phyloP scores from a whole-genome alignment of 2,113 vertebrate genomes.

The Chelonoidis abingdonii region DNA sequence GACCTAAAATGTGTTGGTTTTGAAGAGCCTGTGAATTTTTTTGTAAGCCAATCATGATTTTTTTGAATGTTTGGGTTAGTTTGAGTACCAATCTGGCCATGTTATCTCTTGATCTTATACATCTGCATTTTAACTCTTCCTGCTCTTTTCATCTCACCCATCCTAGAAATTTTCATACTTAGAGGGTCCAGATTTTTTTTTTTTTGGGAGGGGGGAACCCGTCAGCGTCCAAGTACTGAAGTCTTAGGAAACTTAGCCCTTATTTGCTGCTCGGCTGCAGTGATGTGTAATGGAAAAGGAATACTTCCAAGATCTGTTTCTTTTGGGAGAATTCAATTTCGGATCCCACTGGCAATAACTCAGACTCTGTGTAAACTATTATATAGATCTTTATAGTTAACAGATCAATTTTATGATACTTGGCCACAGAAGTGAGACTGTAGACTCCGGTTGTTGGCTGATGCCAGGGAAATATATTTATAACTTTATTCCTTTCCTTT shows the following conservation, averaged over 20 bases:
- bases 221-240: not conserved
- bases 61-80: not conserved
- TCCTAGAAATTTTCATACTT: not conserved
- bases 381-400: conserved; percentile 65
- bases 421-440: conserved; percentile 57
- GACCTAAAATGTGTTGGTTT: not conserved
- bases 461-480: conserved; percentile 65
- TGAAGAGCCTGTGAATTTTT: not conserved
- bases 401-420: conserved; percentile 72
- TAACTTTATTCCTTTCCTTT: conserved; percentile 57
- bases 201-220: not conserved
- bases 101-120: not conserved
- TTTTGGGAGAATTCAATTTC: conserved; percentile 49
- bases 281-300: conserved; percentile 41
- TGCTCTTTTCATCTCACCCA: not conserved
- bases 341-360: conserved; percentile 47
- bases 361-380: conserved; percentile 53
- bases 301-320: conserved; percentile 38
- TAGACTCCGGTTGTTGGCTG: conserved; percentile 62
- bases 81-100: too few species aligned
- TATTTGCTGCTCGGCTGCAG: not conserved
- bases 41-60: not conserved
- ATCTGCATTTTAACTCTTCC: not conserved
- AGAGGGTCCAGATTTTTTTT: not conserved
- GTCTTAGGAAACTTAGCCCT: not conserved